These are phyloP conservation scores for Tortrix viridana DNA, from an alignment of 2,888 invertebrate species.

Conservation along the genomic window DNA sequence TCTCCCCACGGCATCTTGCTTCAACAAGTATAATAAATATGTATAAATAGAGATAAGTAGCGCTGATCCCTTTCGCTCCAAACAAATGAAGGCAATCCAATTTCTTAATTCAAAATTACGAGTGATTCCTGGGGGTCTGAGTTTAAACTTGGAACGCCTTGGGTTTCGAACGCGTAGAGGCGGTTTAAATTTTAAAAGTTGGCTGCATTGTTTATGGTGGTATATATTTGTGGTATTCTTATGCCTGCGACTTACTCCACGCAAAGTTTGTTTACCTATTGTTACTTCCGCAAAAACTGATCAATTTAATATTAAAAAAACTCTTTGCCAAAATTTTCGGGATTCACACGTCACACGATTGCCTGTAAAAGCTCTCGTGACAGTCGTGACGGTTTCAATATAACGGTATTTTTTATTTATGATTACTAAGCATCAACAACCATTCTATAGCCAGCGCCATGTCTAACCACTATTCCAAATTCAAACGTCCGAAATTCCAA, in stretches of 20 bases:
- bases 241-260: too few species aligned
- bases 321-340: too few species aligned
- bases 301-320: too few species aligned
- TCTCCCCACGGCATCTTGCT: not conserved
- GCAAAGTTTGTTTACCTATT: too few species aligned
- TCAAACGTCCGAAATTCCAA: constrained; percentile 34
- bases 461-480: constrained; percentile 34
- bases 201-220: too few species aligned
- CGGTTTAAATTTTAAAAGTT: not conserved
- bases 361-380: too few species aligned
- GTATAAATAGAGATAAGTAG: constrained; percentile 19
- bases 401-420: too few species aligned
- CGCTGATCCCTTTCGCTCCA: constrained; percentile 26
- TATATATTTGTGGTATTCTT: too few species aligned
- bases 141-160: constrained; percentile 39
- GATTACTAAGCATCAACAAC: not conserved
- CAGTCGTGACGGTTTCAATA: too few species aligned
- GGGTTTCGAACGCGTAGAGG: constrained; percentile 21
- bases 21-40: constrained; percentile 12
- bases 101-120: constrained; percentile 59
- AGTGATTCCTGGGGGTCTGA: constrained; percentile 51
- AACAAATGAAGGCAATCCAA: constrained; percentile 55
- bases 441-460: not conserved
- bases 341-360: too few species aligned
- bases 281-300: too few species aligned